Base-by-base conservation (phyloP, 2,797 vertebrate genomes). In the Aerospiza tachiro region DNA sequence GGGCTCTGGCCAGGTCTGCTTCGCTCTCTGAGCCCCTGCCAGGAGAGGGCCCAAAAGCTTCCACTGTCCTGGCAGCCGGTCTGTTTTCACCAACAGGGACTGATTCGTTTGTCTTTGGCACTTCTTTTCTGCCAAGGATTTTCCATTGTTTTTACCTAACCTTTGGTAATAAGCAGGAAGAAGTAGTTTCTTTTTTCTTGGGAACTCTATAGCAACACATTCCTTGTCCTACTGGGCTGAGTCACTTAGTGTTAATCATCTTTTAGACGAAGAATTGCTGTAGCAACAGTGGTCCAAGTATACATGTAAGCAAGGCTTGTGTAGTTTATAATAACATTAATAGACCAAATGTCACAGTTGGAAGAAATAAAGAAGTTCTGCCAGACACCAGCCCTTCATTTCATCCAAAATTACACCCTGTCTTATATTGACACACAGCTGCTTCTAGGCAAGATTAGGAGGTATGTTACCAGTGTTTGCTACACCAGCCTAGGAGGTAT, bases 1-100 rank as follows among this genome's bases (percentile, higher is more conserved):
- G 23, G 23, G 35, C 3, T 75, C 25, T 71, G 28, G 26, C 22
- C 29, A 22, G 52, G 29, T 50, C 50, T 75, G 35, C 12, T 47
- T 94, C 2, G 0, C 6, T 25, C 18, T 10, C 58, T 65, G 18
- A 67, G 29, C 25, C 31, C 75, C 1, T 0, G 12, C 29, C 29
- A 72, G 6, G 15, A 66, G n/a, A 47, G 20, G 26, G 71, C 42
- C 26, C 21, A 67, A 59, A 83, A 81, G 4, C 21, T 61, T 59
- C 33, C 33, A 12, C 18, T 36, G 16, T 42, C 45, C 38, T 52
- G 38, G 14, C 16, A 63, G 14, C 28, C 35, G 31, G 3, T 66
- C 47, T 49, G 18, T 50, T 93, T 83, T 62, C 33, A 73, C 36
- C 28, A 36, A 38, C 15, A 55, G 15, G 15, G 19, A 83, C 11